Conservation (phyloP, 2,113 vertebrate genomes). For the Corythaixoides concolor region DNA sequence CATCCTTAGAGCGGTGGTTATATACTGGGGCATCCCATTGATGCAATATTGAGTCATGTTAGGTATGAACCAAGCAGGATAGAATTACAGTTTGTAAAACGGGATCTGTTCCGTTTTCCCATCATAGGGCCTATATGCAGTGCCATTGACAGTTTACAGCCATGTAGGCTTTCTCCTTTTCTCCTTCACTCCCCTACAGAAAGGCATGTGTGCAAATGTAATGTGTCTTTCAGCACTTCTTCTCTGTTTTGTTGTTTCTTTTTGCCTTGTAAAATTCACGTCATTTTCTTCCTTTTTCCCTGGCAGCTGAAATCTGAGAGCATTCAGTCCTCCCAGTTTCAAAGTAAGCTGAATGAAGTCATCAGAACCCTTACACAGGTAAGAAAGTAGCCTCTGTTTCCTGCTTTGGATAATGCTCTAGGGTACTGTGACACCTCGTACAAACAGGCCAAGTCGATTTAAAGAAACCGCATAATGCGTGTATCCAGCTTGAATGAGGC, state of each 20-base stretch:
- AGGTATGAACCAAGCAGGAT: background rate
- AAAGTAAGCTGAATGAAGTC: constrained; percentile 88
- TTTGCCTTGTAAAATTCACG: background rate
- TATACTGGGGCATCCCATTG: background rate
- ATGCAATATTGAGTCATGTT: background rate
- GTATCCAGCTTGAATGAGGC: background rate
- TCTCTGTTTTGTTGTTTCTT: background rate
- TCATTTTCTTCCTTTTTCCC: background rate
- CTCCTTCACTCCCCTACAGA: background rate
- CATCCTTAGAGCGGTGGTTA: background rate
- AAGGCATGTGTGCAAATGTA: background rate
- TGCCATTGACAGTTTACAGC: background rate
- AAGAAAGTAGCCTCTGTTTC: background rate
- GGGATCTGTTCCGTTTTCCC: background rate
- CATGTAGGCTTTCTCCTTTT: background rate
- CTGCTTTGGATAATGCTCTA: background rate
- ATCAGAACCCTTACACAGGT: constrained; percentile 91
- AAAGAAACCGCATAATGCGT: background rate
- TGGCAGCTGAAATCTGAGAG: constrained; percentile 83
- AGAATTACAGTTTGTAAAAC: background rate
- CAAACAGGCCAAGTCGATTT: background rate
- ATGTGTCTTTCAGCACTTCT: background rate
- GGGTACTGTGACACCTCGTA: background rate
- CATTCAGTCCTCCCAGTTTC: constrained; percentile 85
- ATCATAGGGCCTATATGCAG: background rate